These are phyloP conservation scores for Trachemys scripta DNA, from an alignment of 2,113 vertebrate species.

Conservation along the genomic window DNA sequence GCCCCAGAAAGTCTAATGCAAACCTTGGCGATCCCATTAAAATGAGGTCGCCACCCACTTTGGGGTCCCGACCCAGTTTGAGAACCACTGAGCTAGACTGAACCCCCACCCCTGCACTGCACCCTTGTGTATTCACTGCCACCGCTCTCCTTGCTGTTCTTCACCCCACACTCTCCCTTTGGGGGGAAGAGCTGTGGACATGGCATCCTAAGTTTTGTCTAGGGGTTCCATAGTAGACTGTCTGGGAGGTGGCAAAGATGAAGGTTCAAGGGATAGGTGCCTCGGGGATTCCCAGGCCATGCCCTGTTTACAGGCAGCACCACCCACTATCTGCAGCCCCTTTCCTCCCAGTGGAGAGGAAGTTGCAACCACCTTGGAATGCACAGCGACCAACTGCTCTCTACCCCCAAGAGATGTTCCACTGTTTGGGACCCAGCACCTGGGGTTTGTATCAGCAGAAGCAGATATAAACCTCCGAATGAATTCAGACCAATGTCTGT, in stretches of 20 bases:
- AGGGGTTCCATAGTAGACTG: neutral
- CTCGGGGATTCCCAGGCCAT: neutral
- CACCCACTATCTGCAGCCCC: neutral
- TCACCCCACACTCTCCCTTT: neutral
- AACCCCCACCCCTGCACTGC: neutral
- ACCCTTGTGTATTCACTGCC: neutral
- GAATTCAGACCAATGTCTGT: neutral
- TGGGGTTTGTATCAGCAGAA: no score
- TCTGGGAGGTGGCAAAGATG: neutral
- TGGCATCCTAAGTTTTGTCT: neutral
- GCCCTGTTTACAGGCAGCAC: neutral
- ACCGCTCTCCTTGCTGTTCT: neutral
- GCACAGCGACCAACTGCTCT: neutral
- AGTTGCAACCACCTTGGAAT: neutral
- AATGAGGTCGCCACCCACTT: no score
- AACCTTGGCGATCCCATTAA: no score
- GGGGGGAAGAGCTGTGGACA: neutral
- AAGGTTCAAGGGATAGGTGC: neutral
- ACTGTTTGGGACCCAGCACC: neutral
- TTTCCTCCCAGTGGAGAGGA: neutral
- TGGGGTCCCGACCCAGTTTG: no score
- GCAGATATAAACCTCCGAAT: neutral
- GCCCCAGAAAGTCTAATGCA: no score
- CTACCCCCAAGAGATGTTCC: neutral
- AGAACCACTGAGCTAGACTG: neutral